Conservation (phyloP, 2,113 vertebrate genomes). For the Chaenogobius annularis region DNA sequence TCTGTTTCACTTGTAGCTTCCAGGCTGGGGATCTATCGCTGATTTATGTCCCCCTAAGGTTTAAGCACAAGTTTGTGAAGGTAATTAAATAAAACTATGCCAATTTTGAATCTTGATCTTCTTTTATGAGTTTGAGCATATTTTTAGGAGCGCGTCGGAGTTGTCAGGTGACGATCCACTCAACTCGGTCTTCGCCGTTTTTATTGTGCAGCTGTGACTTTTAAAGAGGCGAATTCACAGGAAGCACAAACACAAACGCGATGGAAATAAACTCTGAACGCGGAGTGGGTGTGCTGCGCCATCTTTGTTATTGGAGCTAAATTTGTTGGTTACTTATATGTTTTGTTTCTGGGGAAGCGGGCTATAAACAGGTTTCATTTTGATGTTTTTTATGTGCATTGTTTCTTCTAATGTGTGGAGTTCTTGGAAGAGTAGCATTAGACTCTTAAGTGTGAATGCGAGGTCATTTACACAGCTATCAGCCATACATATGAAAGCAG, state of each 20-base stretch:
- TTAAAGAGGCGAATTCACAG: slow-evolving; percentile 26
- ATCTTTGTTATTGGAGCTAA: background rate
- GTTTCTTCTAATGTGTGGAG: background rate
- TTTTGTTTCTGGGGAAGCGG: background rate
- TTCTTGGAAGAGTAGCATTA: background rate
- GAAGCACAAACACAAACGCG: slow-evolving; percentile 31
- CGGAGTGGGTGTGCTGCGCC: background rate
- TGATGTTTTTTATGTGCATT: background rate
- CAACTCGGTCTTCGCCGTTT: slow-evolving; percentile 46
- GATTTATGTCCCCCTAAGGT: slow-evolving; percentile 41
- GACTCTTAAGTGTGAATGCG: no score
- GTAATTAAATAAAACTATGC: slow-evolving; percentile 56
- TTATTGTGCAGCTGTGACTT: slow-evolving; percentile 30
- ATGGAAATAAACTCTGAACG: slow-evolving; percentile 38
- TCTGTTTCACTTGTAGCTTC: slow-evolving; percentile 21
- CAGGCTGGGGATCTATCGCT: slow-evolving; percentile 33
- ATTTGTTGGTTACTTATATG: background rate
- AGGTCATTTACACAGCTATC: background rate
- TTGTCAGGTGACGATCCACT: slow-evolving; percentile 51
- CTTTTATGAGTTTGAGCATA: slow-evolving; percentile 39
- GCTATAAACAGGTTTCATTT: background rate
- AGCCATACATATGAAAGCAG: background rate
- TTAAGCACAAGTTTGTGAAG: slow-evolving; percentile 46
- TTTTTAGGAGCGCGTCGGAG: slow-evolving; percentile 49
- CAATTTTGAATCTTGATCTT: slow-evolving; percentile 39